Evolutionary conservation across 1,140 invertebrate species (phyloP), one percentile per base, ranked within the genome.

Genomic region (Drosophila orosa): DNA sequence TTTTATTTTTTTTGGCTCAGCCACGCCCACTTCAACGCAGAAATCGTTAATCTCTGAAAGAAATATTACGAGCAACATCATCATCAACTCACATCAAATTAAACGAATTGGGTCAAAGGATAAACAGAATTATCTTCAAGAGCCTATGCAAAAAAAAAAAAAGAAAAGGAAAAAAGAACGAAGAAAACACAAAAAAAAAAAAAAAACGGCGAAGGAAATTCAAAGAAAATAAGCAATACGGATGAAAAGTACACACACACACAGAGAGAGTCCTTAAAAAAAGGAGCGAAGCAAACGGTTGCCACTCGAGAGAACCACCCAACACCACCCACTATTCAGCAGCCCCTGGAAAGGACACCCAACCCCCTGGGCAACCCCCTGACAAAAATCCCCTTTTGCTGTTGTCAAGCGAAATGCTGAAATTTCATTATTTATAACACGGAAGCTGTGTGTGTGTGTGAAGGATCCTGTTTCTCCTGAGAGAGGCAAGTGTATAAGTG

Each of bases 61-160:
- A 31, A 48, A 48, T 25, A 27, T 45, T 31, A 40, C 37, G 33
- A 31, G 9, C 54, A 69, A 52, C 63, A 67, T 62, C 76, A 68
- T 67, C 58, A 67, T 66, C 47, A 66, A 37, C 54, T 40, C 61
- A 55, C 39, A 71, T 62, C 39, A 87, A 87, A 89, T 84, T 89
- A 89, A 89, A 80, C 66, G 80, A 89, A 89, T 89, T 89, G 84
- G 84, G 84, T 89, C 84, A 89, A 74, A 89, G 86, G 84, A 89
- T 89, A 89, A 89, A 84, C 65, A 78, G 74, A 74, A 89, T 89
- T 89, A 89, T 89, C 84, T 89, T 83, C 52, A 89, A 89, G 80
- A 78, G 84, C 84, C 73, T 84, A 86, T 87, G 63, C 45, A 58
- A 80, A 66, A 59, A 71, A 61, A 68, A 24, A 24, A 17, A 52